Conservation (phyloP, 2,797 vertebrate species). For the Typhlichthys eigenmanni region DNA sequence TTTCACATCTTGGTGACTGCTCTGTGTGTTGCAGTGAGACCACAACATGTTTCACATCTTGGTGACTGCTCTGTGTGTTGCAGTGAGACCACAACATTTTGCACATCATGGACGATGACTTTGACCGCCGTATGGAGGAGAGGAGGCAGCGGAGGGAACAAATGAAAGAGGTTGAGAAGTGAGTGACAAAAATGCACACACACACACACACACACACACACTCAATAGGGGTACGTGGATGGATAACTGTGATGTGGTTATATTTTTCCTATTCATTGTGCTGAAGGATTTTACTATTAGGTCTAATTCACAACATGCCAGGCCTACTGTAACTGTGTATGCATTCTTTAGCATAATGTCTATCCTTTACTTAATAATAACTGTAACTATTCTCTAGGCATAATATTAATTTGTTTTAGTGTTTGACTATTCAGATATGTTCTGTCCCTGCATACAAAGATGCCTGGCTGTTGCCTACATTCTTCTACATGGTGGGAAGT, state of each 20-base stretch:
- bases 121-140: constrained; percentile 93
- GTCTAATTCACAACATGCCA: background rate
- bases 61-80: constrained; percentile 28
- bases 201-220: constrained; percentile 2
- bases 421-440: constrained; percentile 7
- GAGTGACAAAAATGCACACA: constrained; percentile 49
- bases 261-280: background rate
- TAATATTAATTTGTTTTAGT: constrained; percentile 7
- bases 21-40: too few relatives aligned
- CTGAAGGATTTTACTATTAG: background rate
- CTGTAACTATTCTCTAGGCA: too few relatives aligned
- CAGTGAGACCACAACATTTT: constrained; percentile 56
- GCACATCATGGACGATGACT: constrained; percentile 90
- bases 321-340: too few relatives aligned
- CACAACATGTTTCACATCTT: too few relatives aligned
- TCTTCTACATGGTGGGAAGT: background rate
- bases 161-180: constrained; percentile 93
- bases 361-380: too few relatives aligned
- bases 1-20: too few relatives aligned
- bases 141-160: constrained; percentile 97
- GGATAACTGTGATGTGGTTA: constrained; percentile 1
- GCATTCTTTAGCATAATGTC: too few relatives aligned
- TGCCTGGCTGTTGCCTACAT: background rate
- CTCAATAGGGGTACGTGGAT: background rate
- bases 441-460: background rate